Evolutionary conservation across 2,113 vertebrate genomes (phyloP).

Genomic region (Ibidorhyncha struthersii): DNA sequence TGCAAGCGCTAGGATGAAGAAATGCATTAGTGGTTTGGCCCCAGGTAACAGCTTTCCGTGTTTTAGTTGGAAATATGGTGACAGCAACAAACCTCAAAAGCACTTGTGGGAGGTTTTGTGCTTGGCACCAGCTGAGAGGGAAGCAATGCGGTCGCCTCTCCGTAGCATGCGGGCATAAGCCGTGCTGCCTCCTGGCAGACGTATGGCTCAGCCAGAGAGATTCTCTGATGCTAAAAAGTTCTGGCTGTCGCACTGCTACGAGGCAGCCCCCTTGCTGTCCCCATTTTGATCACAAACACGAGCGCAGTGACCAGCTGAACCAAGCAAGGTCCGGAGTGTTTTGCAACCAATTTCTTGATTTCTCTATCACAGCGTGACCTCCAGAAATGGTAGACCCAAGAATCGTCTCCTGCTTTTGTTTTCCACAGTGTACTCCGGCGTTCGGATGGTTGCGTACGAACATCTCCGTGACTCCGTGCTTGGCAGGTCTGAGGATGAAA

Average conservation of each 20-base stretch:
- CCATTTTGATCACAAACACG: accelerated
- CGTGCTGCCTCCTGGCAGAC: not conserved
- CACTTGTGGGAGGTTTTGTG: not conserved
- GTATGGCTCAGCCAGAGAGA: not conserved
- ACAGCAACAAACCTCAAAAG: not conserved
- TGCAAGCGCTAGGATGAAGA: not conserved
- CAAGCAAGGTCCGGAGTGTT: not conserved
- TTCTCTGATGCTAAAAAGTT: not conserved
- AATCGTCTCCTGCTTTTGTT: not conserved
- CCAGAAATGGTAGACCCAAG: not conserved
- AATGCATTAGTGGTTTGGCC: not conserved
- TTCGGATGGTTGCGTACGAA: constrained; percentile 85
- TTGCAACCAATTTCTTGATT: not conserved
- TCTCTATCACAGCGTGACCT: not conserved
- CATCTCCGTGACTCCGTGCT: constrained; percentile 83
- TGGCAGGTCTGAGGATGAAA: constrained; percentile 74
- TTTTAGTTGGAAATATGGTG: not conserved
- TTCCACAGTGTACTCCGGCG: constrained; percentile 82
- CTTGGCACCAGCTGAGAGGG: not conserved
- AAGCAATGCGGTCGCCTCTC: not conserved
- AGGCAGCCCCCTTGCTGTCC: not conserved
- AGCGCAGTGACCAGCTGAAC: not conserved
- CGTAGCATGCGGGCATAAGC: not conserved
- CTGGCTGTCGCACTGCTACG: not conserved
- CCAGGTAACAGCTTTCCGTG: not conserved